Percentiles rank a stretch among this genome's conserved stretches.
These are phyloP conservation scores for Gastrophysa polygoni DNA, from an alignment of 2,888 invertebrate genomes.

Conservation along the genomic window DNA sequence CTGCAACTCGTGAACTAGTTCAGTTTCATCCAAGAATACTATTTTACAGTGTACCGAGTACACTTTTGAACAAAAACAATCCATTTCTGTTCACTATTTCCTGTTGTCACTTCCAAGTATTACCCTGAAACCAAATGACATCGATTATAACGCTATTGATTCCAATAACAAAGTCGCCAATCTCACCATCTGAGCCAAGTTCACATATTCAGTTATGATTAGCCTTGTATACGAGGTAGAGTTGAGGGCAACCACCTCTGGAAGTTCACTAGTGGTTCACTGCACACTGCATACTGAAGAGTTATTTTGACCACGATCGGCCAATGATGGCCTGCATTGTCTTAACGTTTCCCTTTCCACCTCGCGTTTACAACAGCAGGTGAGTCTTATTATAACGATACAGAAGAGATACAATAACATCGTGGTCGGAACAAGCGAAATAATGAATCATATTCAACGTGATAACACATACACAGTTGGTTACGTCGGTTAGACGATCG, in stretches of 20 bases:
- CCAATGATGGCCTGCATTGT: constrained; percentile 39
- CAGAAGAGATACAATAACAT: background rate
- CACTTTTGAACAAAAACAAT: constrained; percentile 56
- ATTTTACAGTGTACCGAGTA: constrained; percentile 71
- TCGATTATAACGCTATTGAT: background rate
- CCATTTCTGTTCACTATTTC: constrained; percentile 45
- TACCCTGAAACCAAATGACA: constrained; percentile 5
- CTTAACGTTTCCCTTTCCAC: constrained; percentile 35
- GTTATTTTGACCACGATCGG: constrained; percentile 37
- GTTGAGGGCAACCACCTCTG: constrained; percentile 49
- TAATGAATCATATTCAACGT: background rate
- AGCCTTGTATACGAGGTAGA: constrained; percentile 42
- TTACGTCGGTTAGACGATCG: background rate
- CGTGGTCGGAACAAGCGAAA: background rate
- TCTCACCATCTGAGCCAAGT: constrained; percentile 37
- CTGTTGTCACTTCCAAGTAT: background rate
- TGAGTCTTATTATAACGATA: constrained; percentile 11
- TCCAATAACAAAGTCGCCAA: background rate
- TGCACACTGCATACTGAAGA: constrained; percentile 42
- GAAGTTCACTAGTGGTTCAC: constrained; percentile 45
- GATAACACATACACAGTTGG: background rate
- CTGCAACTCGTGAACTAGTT: constrained; percentile 88
- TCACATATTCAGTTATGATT: constrained; percentile 40
- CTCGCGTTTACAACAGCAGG: constrained; percentile 10
- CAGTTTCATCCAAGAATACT: constrained; percentile 87